Percentiles rank a stretch among this genome's conserved stretches.
Conservation (phyloP, 1,140 invertebrate species). For the Conopomorpha cramerella region DNA sequence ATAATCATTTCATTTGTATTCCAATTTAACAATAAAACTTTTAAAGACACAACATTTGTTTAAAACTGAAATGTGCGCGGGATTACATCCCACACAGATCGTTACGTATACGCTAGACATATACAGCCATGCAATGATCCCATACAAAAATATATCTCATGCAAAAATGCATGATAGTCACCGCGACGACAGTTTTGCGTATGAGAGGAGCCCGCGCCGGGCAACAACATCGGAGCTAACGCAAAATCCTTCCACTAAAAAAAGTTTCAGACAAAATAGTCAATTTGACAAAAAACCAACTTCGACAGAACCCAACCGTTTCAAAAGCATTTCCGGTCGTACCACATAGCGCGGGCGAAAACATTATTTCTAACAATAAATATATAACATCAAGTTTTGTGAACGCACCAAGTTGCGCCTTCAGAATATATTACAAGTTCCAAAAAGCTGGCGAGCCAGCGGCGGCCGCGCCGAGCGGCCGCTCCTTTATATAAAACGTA, state of each 20-base stretch:
- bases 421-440: too few relatives aligned
- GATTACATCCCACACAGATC: slow-evolving; percentile 26
- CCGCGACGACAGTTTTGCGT: background rate
- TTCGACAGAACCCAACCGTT: too few relatives aligned
- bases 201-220: background rate
- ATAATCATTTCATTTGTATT: slow-evolving; percentile 56
- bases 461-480: too few relatives aligned
- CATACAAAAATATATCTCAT: slow-evolving; percentile 29
- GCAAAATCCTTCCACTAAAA: background rate
- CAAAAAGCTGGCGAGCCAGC: too few relatives aligned
- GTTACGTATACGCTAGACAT: slow-evolving; percentile 2
- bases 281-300: too few relatives aligned
- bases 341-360: too few relatives aligned
- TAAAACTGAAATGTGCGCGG: slow-evolving; percentile 40
- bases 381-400: too few relatives aligned
- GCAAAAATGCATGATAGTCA: background rate
- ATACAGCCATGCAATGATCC: slow-evolving; percentile 10
- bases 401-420: too few relatives aligned
- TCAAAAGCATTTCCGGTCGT: too few relatives aligned
- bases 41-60: slow-evolving; percentile 57
- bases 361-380: too few relatives aligned
- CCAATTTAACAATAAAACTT: slow-evolving; percentile 59
- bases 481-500: too few relatives aligned
- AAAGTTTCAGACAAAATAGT: background rate
- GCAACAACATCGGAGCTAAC: too few relatives aligned